Evolutionary conservation across 2,113 vertebrate species (phyloP).

Genomic region (Taurulus bubalis): DNA sequence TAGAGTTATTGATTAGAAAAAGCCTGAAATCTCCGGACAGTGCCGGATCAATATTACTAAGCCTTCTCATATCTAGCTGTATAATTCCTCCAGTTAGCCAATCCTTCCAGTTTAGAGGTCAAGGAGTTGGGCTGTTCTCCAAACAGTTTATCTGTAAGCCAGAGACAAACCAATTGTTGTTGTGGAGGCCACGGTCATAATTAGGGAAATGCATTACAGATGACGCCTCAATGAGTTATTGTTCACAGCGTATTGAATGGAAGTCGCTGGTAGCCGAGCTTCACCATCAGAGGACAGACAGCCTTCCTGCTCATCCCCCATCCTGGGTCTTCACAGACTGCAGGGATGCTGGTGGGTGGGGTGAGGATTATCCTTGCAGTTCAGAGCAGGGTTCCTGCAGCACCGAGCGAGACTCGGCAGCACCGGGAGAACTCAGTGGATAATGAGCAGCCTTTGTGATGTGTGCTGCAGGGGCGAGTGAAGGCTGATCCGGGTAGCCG

Average conservation of each 20-base stretch:
- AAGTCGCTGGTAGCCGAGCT: constrained; percentile 7
- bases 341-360: constrained; percentile 8
- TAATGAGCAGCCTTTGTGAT: constrained; percentile 70
- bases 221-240: constrained; percentile 46
- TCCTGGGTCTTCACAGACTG: constrained; percentile 32
- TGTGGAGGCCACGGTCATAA: constrained; percentile 25
- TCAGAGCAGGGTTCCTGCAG: constrained; percentile 53
- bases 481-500: constrained; percentile 43
- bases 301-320: constrained; percentile 24
- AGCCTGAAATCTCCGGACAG: constrained; percentile 61
- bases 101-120: constrained; percentile 72
- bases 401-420: constrained; percentile 30
- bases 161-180: constrained; percentile 14
- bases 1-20: constrained; percentile 67
- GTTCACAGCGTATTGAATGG: constrained; percentile 42
- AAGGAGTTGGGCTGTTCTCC: constrained; percentile 48
- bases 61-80: constrained; percentile 63
- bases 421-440: constrained; percentile 52
- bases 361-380: constrained; percentile 46
- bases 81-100: constrained; percentile 64
- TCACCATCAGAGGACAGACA: constrained; percentile 32
- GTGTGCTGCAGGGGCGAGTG: constrained; percentile 57
- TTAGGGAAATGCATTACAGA: constrained; percentile 40
- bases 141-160: constrained; percentile 50
- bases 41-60: constrained; percentile 66